Percentiles rank a stretch among this genome's conserved stretches.
Conservation (phyloP, 1,140 invertebrate genomes). For the Meloidogyne hapla region DNA sequence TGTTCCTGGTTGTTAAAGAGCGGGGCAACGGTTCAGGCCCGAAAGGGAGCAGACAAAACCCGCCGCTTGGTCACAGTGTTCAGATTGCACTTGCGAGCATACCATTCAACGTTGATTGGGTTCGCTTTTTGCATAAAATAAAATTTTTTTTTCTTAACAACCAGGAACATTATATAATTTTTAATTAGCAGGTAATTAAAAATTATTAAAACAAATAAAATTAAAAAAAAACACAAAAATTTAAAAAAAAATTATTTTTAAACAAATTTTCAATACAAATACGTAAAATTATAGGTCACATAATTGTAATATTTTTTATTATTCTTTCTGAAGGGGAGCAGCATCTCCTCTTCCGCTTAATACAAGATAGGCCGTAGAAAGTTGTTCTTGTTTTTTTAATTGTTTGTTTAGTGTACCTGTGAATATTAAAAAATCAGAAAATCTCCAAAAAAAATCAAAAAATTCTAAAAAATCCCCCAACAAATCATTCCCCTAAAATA, state of each 20-base stretch:
- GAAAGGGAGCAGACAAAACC: constrained; percentile 39
- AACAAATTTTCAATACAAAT: too few relatives aligned
- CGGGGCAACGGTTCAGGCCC: constrained; percentile 34
- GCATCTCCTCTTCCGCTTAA: constrained; percentile 73
- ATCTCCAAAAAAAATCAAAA: too few relatives aligned
- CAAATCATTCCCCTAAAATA: too few relatives aligned
- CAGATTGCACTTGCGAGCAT: constrained; percentile 32
- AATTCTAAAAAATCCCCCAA: too few relatives aligned
- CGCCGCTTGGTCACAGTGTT: constrained; percentile 37
- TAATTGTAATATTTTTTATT: not conserved
- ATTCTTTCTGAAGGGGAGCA: constrained; percentile 33
- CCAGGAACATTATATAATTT: too few relatives aligned
- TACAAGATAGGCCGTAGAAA: constrained; percentile 88
- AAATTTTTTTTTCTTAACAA: too few relatives aligned
- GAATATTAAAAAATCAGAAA: too few relatives aligned
- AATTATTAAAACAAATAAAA: too few relatives aligned
- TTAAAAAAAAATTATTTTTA: too few relatives aligned
- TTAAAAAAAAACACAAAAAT: too few relatives aligned
- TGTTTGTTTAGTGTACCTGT: constrained; percentile 81
- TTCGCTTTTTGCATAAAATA: constrained; percentile 20
- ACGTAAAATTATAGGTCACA: too few relatives aligned
- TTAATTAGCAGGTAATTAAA: too few relatives aligned
- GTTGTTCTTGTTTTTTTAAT: constrained; percentile 92
- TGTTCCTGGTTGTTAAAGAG: constrained; percentile 36
- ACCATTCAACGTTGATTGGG: not conserved